Evolutionary conservation across 2,888 invertebrate species (phyloP).

Genomic region (Callosobruchus maculatus): DNA sequence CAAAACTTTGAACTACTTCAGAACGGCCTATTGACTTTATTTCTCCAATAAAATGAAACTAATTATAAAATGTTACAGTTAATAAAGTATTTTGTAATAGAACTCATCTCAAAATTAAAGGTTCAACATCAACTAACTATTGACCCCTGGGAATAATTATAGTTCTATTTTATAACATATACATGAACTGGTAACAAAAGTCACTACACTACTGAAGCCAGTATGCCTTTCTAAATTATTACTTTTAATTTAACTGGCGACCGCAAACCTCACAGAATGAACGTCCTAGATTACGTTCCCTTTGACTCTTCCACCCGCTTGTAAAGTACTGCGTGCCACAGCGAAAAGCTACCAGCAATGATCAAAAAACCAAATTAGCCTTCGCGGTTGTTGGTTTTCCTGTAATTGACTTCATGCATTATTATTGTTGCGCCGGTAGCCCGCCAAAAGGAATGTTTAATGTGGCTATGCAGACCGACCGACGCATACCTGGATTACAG

Average conservation of each 20-base stretch:
- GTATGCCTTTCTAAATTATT: background rate
- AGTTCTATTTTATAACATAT: too few relatives aligned
- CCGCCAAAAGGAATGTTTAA: background rate
- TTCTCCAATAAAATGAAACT: too few relatives aligned
- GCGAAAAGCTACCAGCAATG: background rate
- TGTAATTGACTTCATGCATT: background rate
- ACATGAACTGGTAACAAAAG: too few relatives aligned
- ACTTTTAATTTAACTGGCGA: background rate
- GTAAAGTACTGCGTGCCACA: background rate
- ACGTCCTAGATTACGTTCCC: background rate
- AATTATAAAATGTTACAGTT: too few relatives aligned
- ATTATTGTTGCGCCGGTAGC: background rate
- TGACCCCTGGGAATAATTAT: too few relatives aligned
- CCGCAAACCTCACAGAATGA: background rate
- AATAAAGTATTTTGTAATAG: too few relatives aligned
- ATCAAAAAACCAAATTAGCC: background rate
- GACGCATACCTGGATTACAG: background rate
- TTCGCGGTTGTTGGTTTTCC: background rate
- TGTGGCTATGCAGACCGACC: background rate
- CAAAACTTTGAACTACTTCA: too few relatives aligned
- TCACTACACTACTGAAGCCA: too few relatives aligned
- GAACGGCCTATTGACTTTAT: too few relatives aligned
- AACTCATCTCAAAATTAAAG: too few relatives aligned
- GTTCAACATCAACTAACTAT: too few relatives aligned
- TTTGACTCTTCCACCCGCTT: background rate